Evolutionary conservation across 2,797 vertebrate genomes (phyloP).

Genomic region (Hafferia zeledoni): DNA sequence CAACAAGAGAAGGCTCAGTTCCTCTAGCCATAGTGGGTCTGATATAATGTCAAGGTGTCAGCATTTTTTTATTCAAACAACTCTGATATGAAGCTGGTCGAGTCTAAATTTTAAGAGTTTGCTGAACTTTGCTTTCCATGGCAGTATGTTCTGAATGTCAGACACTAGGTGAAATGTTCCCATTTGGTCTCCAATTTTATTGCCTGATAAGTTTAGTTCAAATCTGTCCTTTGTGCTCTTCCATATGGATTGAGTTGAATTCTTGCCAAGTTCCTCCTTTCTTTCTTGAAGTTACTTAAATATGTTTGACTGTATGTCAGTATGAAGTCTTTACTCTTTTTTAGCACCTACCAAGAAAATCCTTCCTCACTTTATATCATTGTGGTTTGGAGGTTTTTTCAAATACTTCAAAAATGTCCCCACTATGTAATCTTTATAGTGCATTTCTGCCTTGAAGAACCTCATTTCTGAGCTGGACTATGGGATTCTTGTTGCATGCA

Average conservation of each 20-base stretch:
- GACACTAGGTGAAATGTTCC: neutral
- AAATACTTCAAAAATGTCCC: neutral
- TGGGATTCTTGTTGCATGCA: neutral
- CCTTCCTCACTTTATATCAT: neutral
- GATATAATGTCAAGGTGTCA: neutral
- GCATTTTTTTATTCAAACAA: neutral
- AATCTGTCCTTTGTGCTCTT: neutral
- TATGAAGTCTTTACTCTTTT: slow-evolving; percentile 6
- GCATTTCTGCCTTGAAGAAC: neutral
- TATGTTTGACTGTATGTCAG: neutral
- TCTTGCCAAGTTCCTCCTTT: neutral
- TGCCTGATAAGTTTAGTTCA: neutral
- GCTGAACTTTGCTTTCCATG: neutral
- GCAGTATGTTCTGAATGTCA: neutral
- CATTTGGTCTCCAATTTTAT: neutral
- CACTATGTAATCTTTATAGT: neutral
- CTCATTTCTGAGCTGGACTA: neutral
- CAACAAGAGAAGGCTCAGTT: neutral
- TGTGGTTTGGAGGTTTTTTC: rapidly evolving
- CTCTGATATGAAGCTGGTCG: neutral
- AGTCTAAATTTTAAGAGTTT: neutral
- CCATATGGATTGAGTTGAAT: neutral
- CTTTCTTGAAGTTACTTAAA: neutral
- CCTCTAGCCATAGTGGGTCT: neutral
- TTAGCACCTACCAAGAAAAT: neutral